These are phyloP conservation scores for Sialis fuliginosa DNA, from an alignment of 2,888 invertebrate species.

Conservation along the genomic window DNA sequence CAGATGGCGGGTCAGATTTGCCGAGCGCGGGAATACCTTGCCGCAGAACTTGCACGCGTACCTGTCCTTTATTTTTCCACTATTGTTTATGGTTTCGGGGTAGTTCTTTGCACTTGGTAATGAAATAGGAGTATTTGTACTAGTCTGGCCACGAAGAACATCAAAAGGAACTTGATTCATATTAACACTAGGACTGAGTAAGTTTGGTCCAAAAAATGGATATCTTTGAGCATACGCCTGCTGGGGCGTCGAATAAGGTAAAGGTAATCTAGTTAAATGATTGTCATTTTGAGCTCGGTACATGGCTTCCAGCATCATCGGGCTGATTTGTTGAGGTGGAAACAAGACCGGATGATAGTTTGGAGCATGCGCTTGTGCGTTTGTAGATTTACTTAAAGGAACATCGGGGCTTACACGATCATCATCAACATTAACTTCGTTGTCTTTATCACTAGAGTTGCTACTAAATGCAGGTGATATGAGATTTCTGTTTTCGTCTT, in stretches of 20 bases:
- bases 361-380: conserved; percentile 12
- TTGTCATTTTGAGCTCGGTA: conserved; percentile 36
- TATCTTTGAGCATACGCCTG: conserved; percentile 26
- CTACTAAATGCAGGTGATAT: conserved; percentile 38
- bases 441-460: conserved; percentile 13
- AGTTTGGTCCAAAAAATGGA: conserved; percentile 26
- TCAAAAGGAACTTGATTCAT: conserved; percentile 35
- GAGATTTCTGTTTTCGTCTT: conserved; percentile 77
- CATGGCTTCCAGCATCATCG: conserved; percentile 55
- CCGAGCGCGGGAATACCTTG: conserved; percentile 91
- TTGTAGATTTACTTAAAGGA: conserved; percentile 3
- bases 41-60: conserved; percentile 98
- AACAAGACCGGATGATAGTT: conserved; percentile 31
- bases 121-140: conserved; percentile 11
- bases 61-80: conserved; percentile 61
- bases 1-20: conserved; percentile 90
- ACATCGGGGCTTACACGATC: conserved; percentile 15
- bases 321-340: conserved; percentile 44
- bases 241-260: conserved; percentile 35
- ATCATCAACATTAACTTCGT: conserved; percentile 17
- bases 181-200: conserved; percentile 25
- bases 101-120: conserved; percentile 21
- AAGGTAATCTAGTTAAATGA: conserved; percentile 33
- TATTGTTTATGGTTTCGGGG: conserved; percentile 29
- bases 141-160: conserved; percentile 25